Evolutionary conservation across 2,113 vertebrate species (phyloP), one percentile per base, ranked within the genome.

Genomic region (Pomatorhinus ruficollis): DNA sequence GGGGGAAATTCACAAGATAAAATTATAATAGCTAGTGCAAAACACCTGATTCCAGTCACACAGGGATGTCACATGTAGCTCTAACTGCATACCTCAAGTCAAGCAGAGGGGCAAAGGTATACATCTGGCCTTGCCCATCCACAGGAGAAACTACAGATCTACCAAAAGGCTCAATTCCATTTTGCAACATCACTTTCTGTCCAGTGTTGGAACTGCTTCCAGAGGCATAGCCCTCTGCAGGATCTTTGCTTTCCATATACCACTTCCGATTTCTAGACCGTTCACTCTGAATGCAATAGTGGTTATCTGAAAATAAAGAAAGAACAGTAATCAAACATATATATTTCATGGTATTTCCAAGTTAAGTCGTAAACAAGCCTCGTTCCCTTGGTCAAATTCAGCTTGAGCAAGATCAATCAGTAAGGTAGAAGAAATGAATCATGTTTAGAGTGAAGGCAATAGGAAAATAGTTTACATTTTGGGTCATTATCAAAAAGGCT

Each of bases 211-310:
- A 79, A 50, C 14, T 47, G 33, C 31, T 93, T 63, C 59, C 21
- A 4, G 47, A 83, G 31, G 18, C 15, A 60, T 12, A 45, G 50
- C 6, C 24, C 19, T 72, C n/a, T 4, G 1, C 0, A 0, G 3
- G 15, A 65, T 12, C 10, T 65, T 85, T 69, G 30, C 8, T 64
- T 71, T 60, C 45, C 0, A 0, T 28, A 42, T 5, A 18, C 21
- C 21, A 31, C 53, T 68, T 45, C 33, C 39, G 70, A 50, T 16
- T 60, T 33, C 66, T 57, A 15, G 2, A 57, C 5, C 0, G 12
- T 28, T 70, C 8, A 53, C 10, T 78, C 25, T 52, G n/a, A 80
- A 35, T 63, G 28, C 19, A 82, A 19, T 4, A 54, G 18, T 15
- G 6, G 6, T 57, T 65, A 35, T n/a, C 40, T 40, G 18, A 5